Conservation (phyloP, 2,113 vertebrate genomes). For the Neopipo cinnamomea region DNA sequence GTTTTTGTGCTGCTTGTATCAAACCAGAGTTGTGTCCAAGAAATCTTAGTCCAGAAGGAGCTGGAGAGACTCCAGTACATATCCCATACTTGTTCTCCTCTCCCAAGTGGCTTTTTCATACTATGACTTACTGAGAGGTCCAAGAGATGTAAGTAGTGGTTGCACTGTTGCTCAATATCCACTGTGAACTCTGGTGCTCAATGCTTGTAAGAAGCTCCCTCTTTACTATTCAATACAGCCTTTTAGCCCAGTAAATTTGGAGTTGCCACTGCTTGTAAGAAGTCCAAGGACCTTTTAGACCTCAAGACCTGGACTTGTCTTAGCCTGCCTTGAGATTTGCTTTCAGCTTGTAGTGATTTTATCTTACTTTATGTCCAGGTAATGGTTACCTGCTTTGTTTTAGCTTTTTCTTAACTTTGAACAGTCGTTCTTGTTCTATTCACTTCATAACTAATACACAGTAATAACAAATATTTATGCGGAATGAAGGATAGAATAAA, state of each 20-base stretch:
- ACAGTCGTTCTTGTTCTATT: not conserved
- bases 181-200: not conserved
- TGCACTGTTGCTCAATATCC: not conserved
- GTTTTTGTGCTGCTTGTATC: not conserved
- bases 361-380: not conserved
- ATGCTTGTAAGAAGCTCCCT: not conserved
- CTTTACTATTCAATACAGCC: not conserved
- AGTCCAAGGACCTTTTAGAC: not conserved
- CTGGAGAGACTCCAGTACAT: not conserved
- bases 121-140: accelerated
- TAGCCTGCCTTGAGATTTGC: not conserved
- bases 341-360: not conserved
- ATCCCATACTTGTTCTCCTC: not conserved
- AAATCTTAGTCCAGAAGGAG: not conserved
- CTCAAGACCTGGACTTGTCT: not conserved
- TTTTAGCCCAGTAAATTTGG: not conserved
- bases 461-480: not conserved
- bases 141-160: not conserved
- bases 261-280: not conserved
- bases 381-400: not conserved
- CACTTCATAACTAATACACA: not conserved
- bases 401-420: not conserved
- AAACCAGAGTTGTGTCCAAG: not conserved
- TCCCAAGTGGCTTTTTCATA: not conserved
- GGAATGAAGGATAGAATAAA: not conserved